Conservation (phyloP, 1,140 invertebrate genomes). For the Ptiloglossa arizonensis region DNA sequence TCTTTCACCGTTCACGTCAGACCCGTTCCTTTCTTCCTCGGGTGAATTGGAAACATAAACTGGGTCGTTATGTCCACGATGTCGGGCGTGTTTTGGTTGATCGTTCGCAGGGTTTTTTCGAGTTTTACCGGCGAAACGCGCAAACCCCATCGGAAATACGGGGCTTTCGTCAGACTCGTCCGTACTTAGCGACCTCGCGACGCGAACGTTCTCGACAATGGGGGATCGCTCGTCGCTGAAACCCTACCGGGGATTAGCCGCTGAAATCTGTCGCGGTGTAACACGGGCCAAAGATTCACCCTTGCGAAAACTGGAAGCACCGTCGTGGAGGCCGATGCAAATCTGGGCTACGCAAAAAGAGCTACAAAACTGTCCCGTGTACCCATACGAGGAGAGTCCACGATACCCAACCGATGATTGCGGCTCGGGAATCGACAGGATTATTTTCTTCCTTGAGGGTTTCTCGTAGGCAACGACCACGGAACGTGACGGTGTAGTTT, state of each 20-base stretch:
- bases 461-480: background rate
- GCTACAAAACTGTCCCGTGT: background rate
- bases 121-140: background rate
- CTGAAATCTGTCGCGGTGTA: background rate
- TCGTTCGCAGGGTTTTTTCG: background rate
- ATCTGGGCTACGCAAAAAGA: constrained; percentile 12
- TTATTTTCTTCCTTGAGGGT: background rate
- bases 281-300: constrained; percentile 29
- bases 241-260: constrained; percentile 31
- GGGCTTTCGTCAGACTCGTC: background rate
- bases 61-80: constrained; percentile 33
- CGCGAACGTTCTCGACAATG: background rate
- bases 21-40: background rate
- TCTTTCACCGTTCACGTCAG: background rate
- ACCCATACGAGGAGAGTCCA: background rate
- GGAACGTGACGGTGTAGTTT: background rate
- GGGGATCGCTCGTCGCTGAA: background rate
- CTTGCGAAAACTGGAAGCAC: background rate
- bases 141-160: background rate
- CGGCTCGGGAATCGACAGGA: background rate
- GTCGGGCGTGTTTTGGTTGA: constrained; percentile 8
- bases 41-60: constrained; percentile 19
- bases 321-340: constrained; percentile 13
- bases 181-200: too few relatives aligned
- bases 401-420: background rate